Base-by-base conservation (phyloP, 1,140 invertebrate genomes). In the Drosophila mauritiana region DNA sequence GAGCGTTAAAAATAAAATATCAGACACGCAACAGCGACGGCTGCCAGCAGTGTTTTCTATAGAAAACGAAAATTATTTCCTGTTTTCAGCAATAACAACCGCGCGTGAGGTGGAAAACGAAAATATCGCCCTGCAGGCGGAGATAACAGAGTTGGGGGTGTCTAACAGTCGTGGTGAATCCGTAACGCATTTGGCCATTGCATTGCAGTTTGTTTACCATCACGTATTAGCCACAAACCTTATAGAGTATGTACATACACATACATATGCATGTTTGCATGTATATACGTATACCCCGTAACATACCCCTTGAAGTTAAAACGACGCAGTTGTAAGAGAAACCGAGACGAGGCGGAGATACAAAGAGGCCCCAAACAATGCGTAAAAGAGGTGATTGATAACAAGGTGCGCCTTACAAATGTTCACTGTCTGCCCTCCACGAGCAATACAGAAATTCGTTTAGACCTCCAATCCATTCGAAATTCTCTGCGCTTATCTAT, bases 11-110 rank as follows among this genome's bases (percentile, higher is more conserved):
- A 77, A 70, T 67, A 54, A 48, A 70, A 69, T 56, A 59, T 46
- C 75, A 82, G 34, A 42, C 61, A 78, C 55, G 69, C 52, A 72
- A 67, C 45, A 52, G 37, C 73, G 45, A 53, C 43, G 46, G 42
- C 49, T 42, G 42, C 48, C 57, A 70, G 43, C 68, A 65, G 55
- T 45, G 34, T 61, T 81, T 81, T 82, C 58, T 62, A 43, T 73
- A 78, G 73, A 82, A 83, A 82, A 62, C 70, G 43, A 84, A 65
- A 86, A 81, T 77, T 65, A 81, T 80, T 80, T 80, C 78, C 78
- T 81, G 72, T 76, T 80, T 80, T 70, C 22, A 63, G 73, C 62
- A 75, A 69, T 31, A 55, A 42, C 63, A 77, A 58, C 17, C 17
- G 61, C 17, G 52, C 48, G 37, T 37, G 67, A 45, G 67, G 54